Conservation (phyloP, 2,113 vertebrate species). For the Origma solitaria region DNA sequence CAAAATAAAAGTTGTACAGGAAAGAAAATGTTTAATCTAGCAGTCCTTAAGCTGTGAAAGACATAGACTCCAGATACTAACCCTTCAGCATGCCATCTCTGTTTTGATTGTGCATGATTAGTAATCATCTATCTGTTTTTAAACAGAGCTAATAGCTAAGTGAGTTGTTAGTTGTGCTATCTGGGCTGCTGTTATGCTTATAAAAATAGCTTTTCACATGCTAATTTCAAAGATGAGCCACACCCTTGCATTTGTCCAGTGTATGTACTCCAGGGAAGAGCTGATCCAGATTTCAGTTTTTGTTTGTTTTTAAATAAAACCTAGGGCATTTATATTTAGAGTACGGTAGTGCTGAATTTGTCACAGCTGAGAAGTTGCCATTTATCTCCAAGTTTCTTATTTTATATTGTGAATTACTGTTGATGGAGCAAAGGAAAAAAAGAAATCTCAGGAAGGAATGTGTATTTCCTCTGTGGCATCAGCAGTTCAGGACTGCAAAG, state of each 20-base stretch:
- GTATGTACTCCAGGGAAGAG: neutral
- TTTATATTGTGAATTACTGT: conserved; percentile 29
- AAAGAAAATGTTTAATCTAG: neutral
- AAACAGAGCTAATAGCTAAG: neutral
- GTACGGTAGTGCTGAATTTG: neutral
- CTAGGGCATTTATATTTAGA: conserved; percentile 8
- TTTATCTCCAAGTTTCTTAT: neutral
- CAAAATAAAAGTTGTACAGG: neutral
- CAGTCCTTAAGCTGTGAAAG: neutral
- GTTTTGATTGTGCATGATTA: neutral
- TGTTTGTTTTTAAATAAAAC: neutral
- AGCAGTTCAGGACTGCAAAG: neutral
- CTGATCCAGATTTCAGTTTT: neutral
- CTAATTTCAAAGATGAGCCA: conserved; percentile 34
- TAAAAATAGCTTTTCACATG: conserved; percentile 43
- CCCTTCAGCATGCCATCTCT: neutral
- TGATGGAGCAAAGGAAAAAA: neutral
- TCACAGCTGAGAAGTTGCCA: neutral
- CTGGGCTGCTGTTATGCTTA: neutral
- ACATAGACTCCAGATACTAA: neutral
- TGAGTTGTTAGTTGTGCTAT: neutral
- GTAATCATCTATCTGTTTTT: neutral
- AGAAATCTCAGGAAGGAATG: neutral
- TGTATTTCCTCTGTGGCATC: neutral
- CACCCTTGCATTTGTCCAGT: neutral